phyloP scores from a whole-genome alignment of 2,888 invertebrate genomes.

The Ophioninae sp. region DNA sequence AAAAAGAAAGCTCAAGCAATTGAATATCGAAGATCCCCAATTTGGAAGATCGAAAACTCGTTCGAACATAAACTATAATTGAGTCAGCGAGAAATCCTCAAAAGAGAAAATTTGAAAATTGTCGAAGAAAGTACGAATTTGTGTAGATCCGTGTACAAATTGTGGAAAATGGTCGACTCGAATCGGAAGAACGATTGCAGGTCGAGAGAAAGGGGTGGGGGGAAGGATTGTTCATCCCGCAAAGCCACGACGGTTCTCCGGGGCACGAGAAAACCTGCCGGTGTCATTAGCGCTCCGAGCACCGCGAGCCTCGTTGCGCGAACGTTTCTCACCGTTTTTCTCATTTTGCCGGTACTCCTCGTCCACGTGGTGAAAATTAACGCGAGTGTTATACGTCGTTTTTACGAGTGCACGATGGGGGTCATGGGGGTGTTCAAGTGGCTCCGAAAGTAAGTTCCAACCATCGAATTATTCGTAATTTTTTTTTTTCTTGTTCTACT shows the following conservation, averaged over 20 bases:
- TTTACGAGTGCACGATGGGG: constrained; percentile 71
- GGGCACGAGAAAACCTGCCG: constrained; percentile 64
- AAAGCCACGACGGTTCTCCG: constrained; percentile 55
- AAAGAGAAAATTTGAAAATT: too few relatives aligned
- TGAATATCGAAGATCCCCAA: too few relatives aligned
- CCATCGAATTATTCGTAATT: background rate
- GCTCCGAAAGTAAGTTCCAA: constrained; percentile 75
- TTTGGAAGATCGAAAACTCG: too few relatives aligned
- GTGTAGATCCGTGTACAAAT: too few relatives aligned
- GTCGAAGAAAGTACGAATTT: too few relatives aligned
- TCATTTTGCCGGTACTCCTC: constrained; percentile 30
- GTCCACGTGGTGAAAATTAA: constrained; percentile 55
- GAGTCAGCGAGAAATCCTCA: too few relatives aligned
- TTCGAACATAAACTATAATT: too few relatives aligned
- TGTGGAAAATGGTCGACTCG: constrained; percentile 59
- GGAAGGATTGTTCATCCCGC: background rate
- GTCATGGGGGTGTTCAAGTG: constrained; percentile 76
- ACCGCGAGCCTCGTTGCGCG: constrained; percentile 60
- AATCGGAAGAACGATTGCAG: constrained; percentile 53
- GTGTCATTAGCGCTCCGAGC: constrained; percentile 65
- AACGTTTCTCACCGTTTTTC: constrained; percentile 37
- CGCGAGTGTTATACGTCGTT: constrained; percentile 57
- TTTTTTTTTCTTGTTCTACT: background rate
- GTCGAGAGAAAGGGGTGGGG: constrained; percentile 61
- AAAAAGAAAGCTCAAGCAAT: too few relatives aligned